Base-by-base conservation (phyloP, 2,113 vertebrate genomes). In the Nesospiza acunhae region DNA sequence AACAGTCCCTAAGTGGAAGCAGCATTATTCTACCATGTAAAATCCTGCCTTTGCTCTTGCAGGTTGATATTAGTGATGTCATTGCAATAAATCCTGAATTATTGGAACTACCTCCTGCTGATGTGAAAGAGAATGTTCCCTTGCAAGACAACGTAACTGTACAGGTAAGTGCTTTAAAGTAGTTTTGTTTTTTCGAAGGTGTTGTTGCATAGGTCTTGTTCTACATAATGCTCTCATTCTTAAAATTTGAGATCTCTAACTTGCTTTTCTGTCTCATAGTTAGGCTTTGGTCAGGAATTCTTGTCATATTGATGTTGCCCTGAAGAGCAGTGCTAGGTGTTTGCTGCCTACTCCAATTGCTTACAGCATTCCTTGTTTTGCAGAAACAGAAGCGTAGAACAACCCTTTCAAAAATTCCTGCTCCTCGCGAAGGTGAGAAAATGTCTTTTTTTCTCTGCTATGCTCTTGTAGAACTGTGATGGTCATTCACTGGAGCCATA, bases 401-500 rank as follows among this genome's bases (percentile, higher is more conserved):
- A 56, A 90, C 97, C 8, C 69, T 96, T 93, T 98, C 98, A 82
- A 98, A 96, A 97, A 98, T 98, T 94, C 98, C 98, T 50, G 97
- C 97, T 96, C 98, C 97, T 24, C 97, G 94, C 66, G 97, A 98
- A 98, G 97, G 98, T 98, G 95, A 98, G 89, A 52, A 69, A 67
- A 35, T 33, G 31, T 33, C 13, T 3, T 39, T 33, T 56, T 27
- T 10, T 56, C 13, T 82, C 18, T 52, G 19, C 22, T 74, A 2
- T 39, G 12, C 35, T 13, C 16, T 13, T 35, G 23, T 80, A 39
- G 74, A 83, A 37, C 5, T 0, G 4, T 59, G 20, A 15, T 58
- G 50, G 20, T 35, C 15, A 70, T 67, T 21, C 8, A 9, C 3
- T 62, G 41, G 26, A 76, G 55, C 15, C 4, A 4, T 50, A 63